A percentile compares a stretch with the other conserved stretches of the same genome.
phyloP scores from a whole-genome alignment of 2,888 invertebrate genomes.

The Arenicola marina region DNA sequence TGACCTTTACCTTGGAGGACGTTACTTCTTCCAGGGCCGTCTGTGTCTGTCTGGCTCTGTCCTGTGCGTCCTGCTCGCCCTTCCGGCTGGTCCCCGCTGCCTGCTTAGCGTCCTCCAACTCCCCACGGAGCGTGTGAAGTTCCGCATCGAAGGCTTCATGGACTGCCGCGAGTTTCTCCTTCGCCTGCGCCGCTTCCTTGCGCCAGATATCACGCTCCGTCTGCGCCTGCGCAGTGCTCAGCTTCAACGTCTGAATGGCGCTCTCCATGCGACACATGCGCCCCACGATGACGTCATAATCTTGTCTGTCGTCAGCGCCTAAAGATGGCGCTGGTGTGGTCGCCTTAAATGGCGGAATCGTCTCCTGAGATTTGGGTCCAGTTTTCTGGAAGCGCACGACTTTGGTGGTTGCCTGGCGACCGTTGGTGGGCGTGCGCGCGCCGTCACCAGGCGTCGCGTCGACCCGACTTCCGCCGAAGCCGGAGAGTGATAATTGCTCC shows the following conservation, averaged over 20 bases:
- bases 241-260: constrained; percentile 47
- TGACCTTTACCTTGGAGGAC: constrained; percentile 39
- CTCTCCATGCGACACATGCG: constrained; percentile 52
- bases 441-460: too few species aligned
- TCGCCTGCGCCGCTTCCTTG: constrained; percentile 37
- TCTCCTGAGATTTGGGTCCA: too few species aligned
- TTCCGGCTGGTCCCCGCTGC: constrained; percentile 34
- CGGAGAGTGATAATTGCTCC: too few species aligned
- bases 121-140: constrained; percentile 40
- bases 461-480: too few species aligned
- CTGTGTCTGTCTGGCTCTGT: constrained; percentile 40
- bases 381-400: too few species aligned
- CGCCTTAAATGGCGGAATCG: constrained; percentile 12
- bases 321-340: not conserved
- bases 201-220: constrained; percentile 41
- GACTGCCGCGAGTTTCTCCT: constrained; percentile 40
- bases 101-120: constrained; percentile 42
- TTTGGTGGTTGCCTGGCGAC: not conserved
- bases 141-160: constrained; percentile 45
- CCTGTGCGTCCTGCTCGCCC: constrained; percentile 38
- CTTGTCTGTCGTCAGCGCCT: constrained; percentile 6
- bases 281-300: constrained; percentile 24
- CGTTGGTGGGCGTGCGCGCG: not conserved
- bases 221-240: constrained; percentile 44
- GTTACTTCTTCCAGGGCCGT: constrained; percentile 41